Evolutionary conservation across 2,797 vertebrate species (phyloP), one percentile per base, ranked within the genome.

Genomic region (Fistularia commersonii): DNA sequence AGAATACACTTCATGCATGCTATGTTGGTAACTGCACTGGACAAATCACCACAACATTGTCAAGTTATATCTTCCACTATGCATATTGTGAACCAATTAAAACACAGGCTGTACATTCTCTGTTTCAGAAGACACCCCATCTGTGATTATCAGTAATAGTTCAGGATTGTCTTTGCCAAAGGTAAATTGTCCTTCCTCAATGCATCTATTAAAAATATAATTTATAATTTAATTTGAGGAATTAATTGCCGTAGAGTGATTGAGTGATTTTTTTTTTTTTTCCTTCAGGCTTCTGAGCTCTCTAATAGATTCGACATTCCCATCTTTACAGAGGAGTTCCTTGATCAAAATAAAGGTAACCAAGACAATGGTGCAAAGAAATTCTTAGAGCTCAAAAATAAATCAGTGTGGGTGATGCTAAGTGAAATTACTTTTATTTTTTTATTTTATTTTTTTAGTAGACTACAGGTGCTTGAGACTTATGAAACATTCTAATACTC

Each of bases 301-400:
- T 76, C 92, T 0, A 91, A 88, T 40, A 87, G 91, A 72, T 97
- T 98, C 0, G 96, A 99, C 0, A 93, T 98, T 8, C 96, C 97
- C 6, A 99, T 99, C 73, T 99, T 99, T 86, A 99, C 97, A 0
- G 97, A 99, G 65, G 97, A 99, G 76, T 99, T 99, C 74, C 84
- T 99, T 52, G 96, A 99, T 91, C 97, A 99, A 83, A 99, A 98
- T 76, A 99, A 99, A 93, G 96, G 97, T 99, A 80, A 76, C 52
- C 3, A 1, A 23, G 23, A 23, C 23, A 23, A 4, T 23, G 23
- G 23, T 23, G 23, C 23, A 23, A 23, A 23, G 23, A 23, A 23
- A 23, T 23, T 23, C 8, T 8, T 45, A 8, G 6, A 43, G n/a
- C 41, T 43, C 41, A 13, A 9, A 31, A 31, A 6, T 31, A 31